Evolutionary conservation across 2,797 vertebrate species (phyloP), one percentile per base, ranked within the genome.

Genomic region (Aulostomus chinensis): DNA sequence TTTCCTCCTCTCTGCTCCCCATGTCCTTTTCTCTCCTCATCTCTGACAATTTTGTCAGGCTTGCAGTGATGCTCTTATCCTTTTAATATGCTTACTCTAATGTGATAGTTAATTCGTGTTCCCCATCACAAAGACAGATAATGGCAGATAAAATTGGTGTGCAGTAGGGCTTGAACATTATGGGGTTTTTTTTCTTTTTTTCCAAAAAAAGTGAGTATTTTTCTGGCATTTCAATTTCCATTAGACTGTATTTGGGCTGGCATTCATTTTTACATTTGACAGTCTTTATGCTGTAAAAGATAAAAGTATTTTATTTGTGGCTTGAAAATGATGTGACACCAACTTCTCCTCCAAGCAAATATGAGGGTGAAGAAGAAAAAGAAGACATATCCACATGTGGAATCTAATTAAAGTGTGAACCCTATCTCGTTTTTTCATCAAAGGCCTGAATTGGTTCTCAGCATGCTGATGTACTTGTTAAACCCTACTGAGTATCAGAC

Each of bases 61-160:
- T 56, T 70, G 71, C 48, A 56, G 64, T 49, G 59, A 77, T 71
- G 73, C 80, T 82, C 77, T 84, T 76, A 82, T 84, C 78, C 77
- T 74, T 84, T 82, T 82, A 81, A 85, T 80, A 72, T 71, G 62
- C 79, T 78, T 78, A 66, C 76, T 68, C 77, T 82, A 80, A 79
- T 78, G 73, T 32, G 50, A 63, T 65, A 59, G 76, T 78, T 80
- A 80, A 84, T 83, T 87, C 70, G 61, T 52, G 58, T 56, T 53
- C 56, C 54, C 60, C 74, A 63, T 77, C 72, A 78, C 81, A 81
- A 83, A 71, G 78, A 65, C 71, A 68, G 74, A 80, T 35, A 68
- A 73, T 68, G 70, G 78, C 65, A 76, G 76, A 78, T 72, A 80
- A 81, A 81, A 84, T 63, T 73, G 74, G 57, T 45, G 54, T 29